Evolutionary conservation across 1,140 invertebrate genomes (phyloP).

Genomic region (Brachionus angularis): DNA sequence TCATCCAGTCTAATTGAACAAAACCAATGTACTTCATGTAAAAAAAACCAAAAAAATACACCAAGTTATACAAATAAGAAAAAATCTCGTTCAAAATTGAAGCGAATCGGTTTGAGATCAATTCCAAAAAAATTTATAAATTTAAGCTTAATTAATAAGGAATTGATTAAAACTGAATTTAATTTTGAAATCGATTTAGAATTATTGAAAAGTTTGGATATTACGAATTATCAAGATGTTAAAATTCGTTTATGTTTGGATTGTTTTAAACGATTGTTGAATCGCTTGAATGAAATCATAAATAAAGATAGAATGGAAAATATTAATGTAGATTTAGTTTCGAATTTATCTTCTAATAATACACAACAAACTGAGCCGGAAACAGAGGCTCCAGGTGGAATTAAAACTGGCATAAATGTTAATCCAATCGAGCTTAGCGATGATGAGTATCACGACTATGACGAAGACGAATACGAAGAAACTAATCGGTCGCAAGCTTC

Average conservation of each 20-base stretch:
- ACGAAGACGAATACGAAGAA: not conserved
- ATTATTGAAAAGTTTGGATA: no score
- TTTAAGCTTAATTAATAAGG: not conserved
- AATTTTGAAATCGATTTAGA: slow-evolving; percentile 35
- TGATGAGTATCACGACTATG: slow-evolving; percentile 32
- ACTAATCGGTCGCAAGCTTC: slow-evolving; percentile 10
- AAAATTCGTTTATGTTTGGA: slow-evolving; percentile 10
- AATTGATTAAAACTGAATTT: not conserved
- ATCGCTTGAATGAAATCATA: not conserved
- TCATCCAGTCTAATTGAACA: not conserved
- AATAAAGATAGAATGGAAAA: no score
- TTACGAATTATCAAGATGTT: no score
- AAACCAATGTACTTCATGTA: slow-evolving; percentile 20
- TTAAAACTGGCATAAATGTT: not conserved
- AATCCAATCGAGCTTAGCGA: not conserved
- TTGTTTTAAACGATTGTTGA: not conserved
- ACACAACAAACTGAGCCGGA: no score
- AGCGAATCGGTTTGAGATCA: not conserved
- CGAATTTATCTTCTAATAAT: no score
- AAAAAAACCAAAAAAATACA: slow-evolving; percentile 25
- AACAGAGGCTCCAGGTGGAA: not conserved
- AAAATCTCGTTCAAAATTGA: not conserved
- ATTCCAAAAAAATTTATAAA: slow-evolving; percentile 15
- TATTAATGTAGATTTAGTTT: no score
- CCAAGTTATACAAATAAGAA: no score